Percentiles rank a stretch among this genome's conserved stretches.
Evolutionary conservation across 2,113 vertebrate genomes (phyloP).

Genomic region (Panthera tigris): DNA sequence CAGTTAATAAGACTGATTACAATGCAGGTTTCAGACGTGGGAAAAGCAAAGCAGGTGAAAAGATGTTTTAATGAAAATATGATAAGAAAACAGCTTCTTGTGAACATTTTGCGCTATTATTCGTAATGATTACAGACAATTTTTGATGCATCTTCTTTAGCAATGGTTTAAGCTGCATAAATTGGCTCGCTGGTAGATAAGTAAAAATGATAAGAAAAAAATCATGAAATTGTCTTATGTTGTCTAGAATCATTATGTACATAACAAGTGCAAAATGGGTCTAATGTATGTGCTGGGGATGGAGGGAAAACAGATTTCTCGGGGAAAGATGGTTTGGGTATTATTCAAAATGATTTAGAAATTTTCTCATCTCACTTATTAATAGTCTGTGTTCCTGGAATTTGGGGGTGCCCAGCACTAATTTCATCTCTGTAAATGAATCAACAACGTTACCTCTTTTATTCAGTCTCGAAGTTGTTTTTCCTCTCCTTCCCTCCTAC

Average conservation of each 20-base stretch:
- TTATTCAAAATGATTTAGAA: slow-evolving; percentile 84
- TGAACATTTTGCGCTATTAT: slow-evolving; percentile 88
- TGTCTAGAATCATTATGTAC: slow-evolving; percentile 87
- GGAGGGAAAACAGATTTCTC: slow-evolving; percentile 83
- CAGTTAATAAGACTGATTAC: slow-evolving; percentile 92
- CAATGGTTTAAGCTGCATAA: slow-evolving; percentile 87
- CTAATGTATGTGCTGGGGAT: slow-evolving; percentile 85
- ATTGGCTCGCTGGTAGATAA: slow-evolving; percentile 85
- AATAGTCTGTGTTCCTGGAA: slow-evolving; percentile 81
- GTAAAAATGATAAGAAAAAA: slow-evolving; percentile 82
- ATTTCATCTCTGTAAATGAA: slow-evolving; percentile 85
- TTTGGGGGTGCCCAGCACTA: slow-evolving; percentile 79
- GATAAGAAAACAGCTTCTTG: slow-evolving; percentile 88
- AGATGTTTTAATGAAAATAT: slow-evolving; percentile 91
- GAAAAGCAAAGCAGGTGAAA: slow-evolving; percentile 88
- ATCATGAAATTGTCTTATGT: slow-evolving; percentile 83
- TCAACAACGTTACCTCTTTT: slow-evolving; percentile 76
- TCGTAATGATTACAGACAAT: slow-evolving; percentile 88
- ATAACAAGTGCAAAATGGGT: slow-evolving; percentile 88
- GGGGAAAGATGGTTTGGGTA: slow-evolving; percentile 81
- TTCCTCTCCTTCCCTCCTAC: slow-evolving; percentile 50
- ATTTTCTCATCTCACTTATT: slow-evolving; percentile 85
- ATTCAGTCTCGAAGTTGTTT: slow-evolving; percentile 79
- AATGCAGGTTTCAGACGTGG: slow-evolving; percentile 85
- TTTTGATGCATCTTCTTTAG: slow-evolving; percentile 89